A percentile compares a stretch with the other conserved stretches of the same genome.
Evolutionary conservation across 1,140 invertebrate species (phyloP).

Genomic region (Vanessa atalanta): DNA sequence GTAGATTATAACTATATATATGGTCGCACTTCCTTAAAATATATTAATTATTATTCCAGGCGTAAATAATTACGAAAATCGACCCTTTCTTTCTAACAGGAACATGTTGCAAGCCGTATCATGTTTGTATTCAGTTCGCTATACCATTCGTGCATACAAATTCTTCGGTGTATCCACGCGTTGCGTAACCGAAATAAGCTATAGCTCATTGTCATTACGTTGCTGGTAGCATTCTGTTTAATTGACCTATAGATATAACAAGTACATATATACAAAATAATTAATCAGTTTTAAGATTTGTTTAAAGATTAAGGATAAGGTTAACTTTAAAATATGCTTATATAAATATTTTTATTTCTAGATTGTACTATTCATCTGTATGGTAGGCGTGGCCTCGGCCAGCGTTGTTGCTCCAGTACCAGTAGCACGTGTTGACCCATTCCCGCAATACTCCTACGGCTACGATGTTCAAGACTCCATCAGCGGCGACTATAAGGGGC

Average conservation of each 20-base stretch:
- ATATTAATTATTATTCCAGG: slow-evolving; percentile 39
- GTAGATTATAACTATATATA: no score
- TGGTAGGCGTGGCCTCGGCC: slow-evolving; percentile 57
- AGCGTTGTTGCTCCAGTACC: slow-evolving; percentile 61
- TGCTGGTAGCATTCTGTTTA: slow-evolving; percentile 5
- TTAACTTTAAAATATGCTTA: not conserved
- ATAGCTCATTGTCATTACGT: slow-evolving; percentile 35
- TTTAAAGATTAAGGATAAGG: not conserved
- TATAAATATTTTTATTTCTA: slow-evolving; percentile 45
- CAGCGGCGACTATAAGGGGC: slow-evolving; percentile 84
- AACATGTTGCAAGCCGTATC: slow-evolving; percentile 45
- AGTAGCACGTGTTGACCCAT: slow-evolving; percentile 72
- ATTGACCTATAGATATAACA: not conserved
- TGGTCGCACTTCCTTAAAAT: slow-evolving; percentile 9
- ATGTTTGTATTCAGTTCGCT: slow-evolving; percentile 45
- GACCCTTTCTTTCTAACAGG: slow-evolving; percentile 49
- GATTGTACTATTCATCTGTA: slow-evolving; percentile 78
- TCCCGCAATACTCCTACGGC: slow-evolving; percentile 83
- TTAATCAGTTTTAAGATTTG: not conserved
- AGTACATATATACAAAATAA: no score
- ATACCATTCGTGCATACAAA: slow-evolving; percentile 48
- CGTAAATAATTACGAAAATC: slow-evolving; percentile 46
- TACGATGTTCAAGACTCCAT: slow-evolving; percentile 83
- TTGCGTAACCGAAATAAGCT: slow-evolving; percentile 31
- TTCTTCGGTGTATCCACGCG: slow-evolving; percentile 31